Evolutionary conservation across 2,113 vertebrate genomes (phyloP), one percentile per base, ranked within the genome.

Genomic region (Callocephalon fimbriatum): DNA sequence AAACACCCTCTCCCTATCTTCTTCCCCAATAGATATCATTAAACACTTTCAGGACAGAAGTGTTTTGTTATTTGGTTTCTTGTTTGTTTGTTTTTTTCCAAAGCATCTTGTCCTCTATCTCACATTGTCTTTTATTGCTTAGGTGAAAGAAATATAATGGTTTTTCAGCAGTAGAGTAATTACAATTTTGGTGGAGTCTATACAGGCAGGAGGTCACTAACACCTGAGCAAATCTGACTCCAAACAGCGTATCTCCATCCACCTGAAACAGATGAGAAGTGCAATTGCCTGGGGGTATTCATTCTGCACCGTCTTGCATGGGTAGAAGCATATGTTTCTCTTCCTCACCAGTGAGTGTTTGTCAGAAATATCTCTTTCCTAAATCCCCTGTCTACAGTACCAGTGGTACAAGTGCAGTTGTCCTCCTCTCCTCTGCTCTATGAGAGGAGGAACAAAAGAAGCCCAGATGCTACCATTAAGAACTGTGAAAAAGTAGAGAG

Each of bases 261-360:
- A 88, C 15, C 79, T 62, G 86, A 92, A 93, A 95, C n/a, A 86
- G 45, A 88, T 77, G 77, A 92, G 75, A 94, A 86, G 54, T 74
- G 54, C 54, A 91, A 47, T 38, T 77, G 67, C 88, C 79, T 77
- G n/a, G 58, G 86, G 94, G 54, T 80, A 86, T 91, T 93, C 53
- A 88, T 91, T 96, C 50, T 77, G 35, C 45, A 15, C 37, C 58
- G 37, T 17, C 75, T 80, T 91, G 67, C 50, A 67, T 21, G 23
- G 47, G 42, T 74, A 18, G 50, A 83, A 93, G 67, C 42, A n/a
- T 47, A 66, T n/a, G 75, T 53, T 95, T 82, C n/a, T 76, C 27
- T 66, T 90, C 66, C 37, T 88, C 54, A 77, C 8, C 25, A 62
- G 17, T 20, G 25, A 47, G 13, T 3, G 19, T 86, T 20, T 89